A percentile compares a stretch with the other conserved stretches of the same genome.
These are phyloP conservation scores for Synergus laeviventris DNA, from an alignment of 2,888 invertebrate genomes.

Conservation along the genomic window DNA sequence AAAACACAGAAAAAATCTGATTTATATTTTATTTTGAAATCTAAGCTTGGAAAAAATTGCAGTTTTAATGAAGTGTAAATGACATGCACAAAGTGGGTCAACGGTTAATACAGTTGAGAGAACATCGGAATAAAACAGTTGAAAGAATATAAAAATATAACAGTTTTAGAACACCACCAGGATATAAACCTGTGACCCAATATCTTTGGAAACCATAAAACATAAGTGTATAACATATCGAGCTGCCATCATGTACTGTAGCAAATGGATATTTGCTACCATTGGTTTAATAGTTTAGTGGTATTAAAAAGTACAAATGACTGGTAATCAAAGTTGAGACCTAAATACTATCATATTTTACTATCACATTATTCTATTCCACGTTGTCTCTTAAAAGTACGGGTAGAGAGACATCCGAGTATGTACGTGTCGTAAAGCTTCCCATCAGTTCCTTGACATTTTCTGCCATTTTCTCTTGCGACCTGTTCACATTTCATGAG, in stretches of 20 bases:
- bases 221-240: not conserved
- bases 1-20: too few species aligned
- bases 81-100: conserved; percentile 14
- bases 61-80: conserved; percentile 3
- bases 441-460: conserved; percentile 38
- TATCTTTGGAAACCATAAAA: not conserved
- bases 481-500: conserved; percentile 13
- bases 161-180: not conserved
- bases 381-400: not conserved
- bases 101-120: not conserved
- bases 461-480: conserved; percentile 43
- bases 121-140: not conserved
- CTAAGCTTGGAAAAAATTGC: not conserved
- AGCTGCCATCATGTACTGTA: not conserved
- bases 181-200: not conserved
- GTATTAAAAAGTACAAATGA: too few species aligned
- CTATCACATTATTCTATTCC: not conserved
- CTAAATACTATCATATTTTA: not conserved
- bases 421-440: conserved; percentile 30
- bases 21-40: not conserved
- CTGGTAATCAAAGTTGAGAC: too few species aligned
- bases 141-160: conserved; percentile 20
- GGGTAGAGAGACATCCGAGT: not conserved
- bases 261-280: too few species aligned
- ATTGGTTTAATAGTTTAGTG: too few species aligned